Percentiles rank a stretch among this genome's conserved stretches.
These are phyloP conservation scores for Cassiopea andromeda DNA, from an alignment of 30 jellyfish, hydroid and myxozoan genomes.

Conservation along the genomic window DNA sequence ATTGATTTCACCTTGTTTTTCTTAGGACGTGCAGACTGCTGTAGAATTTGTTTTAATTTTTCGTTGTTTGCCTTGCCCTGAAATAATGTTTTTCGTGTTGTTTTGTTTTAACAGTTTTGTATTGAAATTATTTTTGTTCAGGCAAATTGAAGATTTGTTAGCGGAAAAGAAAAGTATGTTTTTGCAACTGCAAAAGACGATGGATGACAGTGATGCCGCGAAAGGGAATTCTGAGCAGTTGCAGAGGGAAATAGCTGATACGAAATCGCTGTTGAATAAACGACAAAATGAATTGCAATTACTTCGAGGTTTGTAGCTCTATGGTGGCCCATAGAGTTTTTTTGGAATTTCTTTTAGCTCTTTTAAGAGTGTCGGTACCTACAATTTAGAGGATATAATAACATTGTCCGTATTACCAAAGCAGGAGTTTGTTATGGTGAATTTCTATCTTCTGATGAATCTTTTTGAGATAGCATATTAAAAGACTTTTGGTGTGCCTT, in stretches of 20 bases:
- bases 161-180: slow-evolving; percentile 73
- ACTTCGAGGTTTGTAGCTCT: slow-evolving; percentile 78
- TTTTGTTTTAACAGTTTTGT: too few species aligned
- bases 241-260: slow-evolving; percentile 52
- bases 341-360: background rate
- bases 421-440: too few species aligned
- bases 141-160: slow-evolving; percentile 80
- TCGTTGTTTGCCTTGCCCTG: background rate
- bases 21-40: too few species aligned
- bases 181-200: slow-evolving; percentile 68
- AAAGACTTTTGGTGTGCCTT: too few species aligned
- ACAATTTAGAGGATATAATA: too few species aligned
- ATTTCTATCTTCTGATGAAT: too few species aligned
- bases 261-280: slow-evolving; percentile 60
- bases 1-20: background rate
- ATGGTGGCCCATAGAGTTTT: background rate
- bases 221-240: slow-evolving; percentile 56
- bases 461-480: too few species aligned
- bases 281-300: slow-evolving; percentile 70
- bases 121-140: slow-evolving; percentile 3
- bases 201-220: slow-evolving; percentile 69
- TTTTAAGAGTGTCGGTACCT: too few species aligned
- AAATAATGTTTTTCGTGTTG: background rate
- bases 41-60: too few species aligned
- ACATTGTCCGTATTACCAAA: too few species aligned